phyloP scores from a whole-genome alignment of 2,797 vertebrate genomes.

The Galago senegalensis region DNA sequence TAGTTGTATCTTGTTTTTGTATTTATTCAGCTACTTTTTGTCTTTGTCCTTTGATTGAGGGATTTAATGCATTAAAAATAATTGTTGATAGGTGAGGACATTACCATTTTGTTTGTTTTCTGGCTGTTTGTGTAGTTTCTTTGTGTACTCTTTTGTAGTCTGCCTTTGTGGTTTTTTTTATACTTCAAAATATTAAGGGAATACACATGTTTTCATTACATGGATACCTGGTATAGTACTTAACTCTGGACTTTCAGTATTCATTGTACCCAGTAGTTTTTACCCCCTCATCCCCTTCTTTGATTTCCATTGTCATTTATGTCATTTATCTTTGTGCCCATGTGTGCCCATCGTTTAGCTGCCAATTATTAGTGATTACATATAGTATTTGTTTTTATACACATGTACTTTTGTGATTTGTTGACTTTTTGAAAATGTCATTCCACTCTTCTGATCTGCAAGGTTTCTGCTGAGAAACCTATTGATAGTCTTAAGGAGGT shows the following conservation, averaged over 20 bases:
- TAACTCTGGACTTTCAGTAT: neutral
- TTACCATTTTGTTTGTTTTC: neutral
- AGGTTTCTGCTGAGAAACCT: neutral
- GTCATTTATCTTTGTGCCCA: neutral
- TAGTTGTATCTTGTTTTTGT: neutral
- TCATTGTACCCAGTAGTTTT: neutral
- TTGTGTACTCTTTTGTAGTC: neutral
- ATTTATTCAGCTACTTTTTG: neutral
- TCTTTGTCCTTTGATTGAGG: neutral
- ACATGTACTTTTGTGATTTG: neutral
- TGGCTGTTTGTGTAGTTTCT: neutral
- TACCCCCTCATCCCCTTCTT: neutral
- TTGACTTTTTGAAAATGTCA: neutral
- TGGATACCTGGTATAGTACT: neutral
- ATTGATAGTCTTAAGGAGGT: neutral
- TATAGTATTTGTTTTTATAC: neutral
- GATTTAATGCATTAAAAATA: neutral
- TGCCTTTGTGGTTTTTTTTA: neutral
- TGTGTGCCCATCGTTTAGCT: neutral
- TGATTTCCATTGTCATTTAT: neutral
- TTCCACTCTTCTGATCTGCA: neutral
- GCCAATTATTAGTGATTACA: neutral
- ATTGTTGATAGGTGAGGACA: neutral
- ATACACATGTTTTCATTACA: neutral
- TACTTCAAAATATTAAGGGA: neutral